phyloP scores from a whole-genome alignment of 2,888 invertebrate species.

The Trachelus troglodyta region DNA sequence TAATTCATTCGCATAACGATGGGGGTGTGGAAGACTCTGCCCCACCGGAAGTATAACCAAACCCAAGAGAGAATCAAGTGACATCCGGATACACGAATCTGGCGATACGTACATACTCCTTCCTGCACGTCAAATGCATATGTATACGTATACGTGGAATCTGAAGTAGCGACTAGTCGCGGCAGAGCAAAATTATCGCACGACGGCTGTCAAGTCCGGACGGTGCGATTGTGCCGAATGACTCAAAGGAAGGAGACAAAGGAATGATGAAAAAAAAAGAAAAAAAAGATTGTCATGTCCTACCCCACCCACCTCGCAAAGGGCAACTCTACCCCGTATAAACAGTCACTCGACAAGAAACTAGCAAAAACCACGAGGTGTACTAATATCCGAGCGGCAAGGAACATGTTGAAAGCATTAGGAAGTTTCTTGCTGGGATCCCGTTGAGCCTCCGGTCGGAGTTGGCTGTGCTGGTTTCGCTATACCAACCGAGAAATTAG shows the following conservation, averaged over 20 bases:
- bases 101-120: too few species aligned
- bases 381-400: slow-evolving; percentile 1
- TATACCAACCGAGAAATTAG: slow-evolving; percentile 49
- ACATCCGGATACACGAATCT: too few species aligned
- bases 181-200: too few species aligned
- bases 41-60: too few species aligned
- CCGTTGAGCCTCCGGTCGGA: slow-evolving; percentile 8
- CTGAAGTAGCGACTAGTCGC: too few species aligned
- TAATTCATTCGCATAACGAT: neutral
- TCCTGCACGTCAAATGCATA: too few species aligned
- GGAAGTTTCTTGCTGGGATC: slow-evolving; percentile 55
- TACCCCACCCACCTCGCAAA: neutral
- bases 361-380: neutral
- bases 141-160: too few species aligned
- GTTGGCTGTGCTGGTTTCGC: neutral
- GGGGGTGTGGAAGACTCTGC: too few species aligned
- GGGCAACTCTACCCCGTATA: neutral
- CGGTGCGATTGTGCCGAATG: too few species aligned
- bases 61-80: too few species aligned
- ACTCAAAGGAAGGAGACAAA: too few species aligned
- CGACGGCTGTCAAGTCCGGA: too few species aligned
- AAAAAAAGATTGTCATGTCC: neutral
- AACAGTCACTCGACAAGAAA: neutral
- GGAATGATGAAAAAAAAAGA: neutral
- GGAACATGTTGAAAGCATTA: slow-evolving; percentile 60